These are phyloP conservation scores for Sebastes melanostomus DNA, from an alignment of 2,797 vertebrate genomes.

Conservation along the genomic window DNA sequence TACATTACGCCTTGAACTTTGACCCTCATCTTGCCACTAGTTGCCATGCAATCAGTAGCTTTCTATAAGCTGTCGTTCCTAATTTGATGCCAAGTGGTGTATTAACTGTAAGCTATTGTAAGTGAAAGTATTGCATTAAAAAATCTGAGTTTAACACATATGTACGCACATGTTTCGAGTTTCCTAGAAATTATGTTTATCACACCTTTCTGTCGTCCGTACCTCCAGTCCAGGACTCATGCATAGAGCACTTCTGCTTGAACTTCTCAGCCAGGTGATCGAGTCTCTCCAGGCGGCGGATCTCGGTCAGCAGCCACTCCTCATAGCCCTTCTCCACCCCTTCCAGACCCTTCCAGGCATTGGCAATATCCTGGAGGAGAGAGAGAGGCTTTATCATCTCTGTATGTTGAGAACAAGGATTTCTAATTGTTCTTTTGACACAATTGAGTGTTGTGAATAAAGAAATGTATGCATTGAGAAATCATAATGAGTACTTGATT, in stretches of 20 bases:
- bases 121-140: neutral
- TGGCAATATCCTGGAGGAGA: conserved; percentile 86
- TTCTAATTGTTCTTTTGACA: neutral
- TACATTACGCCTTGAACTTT: too few relatives aligned
- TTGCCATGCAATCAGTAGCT: too few relatives aligned
- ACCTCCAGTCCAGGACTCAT: conserved; percentile 90
- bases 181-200: neutral
- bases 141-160: neutral
- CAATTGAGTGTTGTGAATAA: neutral
- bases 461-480: neutral
- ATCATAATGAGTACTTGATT: neutral
- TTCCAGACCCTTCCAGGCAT: conserved; percentile 91
- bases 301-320: conserved; percentile 93
- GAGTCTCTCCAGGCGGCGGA: conserved; percentile 89
- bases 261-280: conserved; percentile 94
- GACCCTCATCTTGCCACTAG: too few relatives aligned
- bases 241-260: conserved; percentile 90
- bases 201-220: neutral
- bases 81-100: neutral
- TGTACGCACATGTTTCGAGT: neutral
- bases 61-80: too few relatives aligned
- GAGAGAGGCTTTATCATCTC: neutral
- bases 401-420: neutral
- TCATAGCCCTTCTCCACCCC: conserved; percentile 92
- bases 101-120: neutral